Conservation (phyloP, 2,113 vertebrate genomes). For the Suricata suricatta region DNA sequence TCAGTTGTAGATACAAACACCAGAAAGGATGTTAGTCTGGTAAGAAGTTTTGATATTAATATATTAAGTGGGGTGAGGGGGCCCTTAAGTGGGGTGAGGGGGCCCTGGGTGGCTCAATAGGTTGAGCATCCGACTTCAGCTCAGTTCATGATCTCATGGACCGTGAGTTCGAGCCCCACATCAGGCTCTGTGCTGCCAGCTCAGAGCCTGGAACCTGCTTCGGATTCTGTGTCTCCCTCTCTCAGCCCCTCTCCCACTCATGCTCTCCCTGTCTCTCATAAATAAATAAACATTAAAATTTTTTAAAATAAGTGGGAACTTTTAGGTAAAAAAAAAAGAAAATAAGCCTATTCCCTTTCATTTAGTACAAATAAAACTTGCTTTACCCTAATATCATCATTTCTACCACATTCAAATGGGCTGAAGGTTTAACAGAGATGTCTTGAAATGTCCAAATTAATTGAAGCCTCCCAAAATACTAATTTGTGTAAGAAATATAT, state of each 20-base stretch:
- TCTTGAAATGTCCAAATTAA: not conserved
- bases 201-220: too few relatives aligned
- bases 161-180: too few relatives aligned
- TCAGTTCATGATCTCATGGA: too few relatives aligned
- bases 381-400: not conserved
- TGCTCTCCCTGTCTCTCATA: not conserved
- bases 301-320: not conserved
- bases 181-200: too few relatives aligned
- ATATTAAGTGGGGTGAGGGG: not conserved
- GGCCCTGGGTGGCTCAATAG: too few relatives aligned
- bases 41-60: not conserved
- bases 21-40: not conserved
- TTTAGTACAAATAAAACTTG: not conserved
- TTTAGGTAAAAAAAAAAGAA: not conserved
- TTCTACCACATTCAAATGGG: not conserved
- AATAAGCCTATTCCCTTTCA: not conserved
- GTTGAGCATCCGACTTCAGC: too few relatives aligned
- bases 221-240: too few relatives aligned
- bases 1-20: not conserved
- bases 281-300: not conserved
- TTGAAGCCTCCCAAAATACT: not conserved
- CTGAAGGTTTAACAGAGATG: not conserved
- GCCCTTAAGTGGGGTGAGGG: not conserved
- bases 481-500: not conserved
- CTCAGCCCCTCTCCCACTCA: too few relatives aligned